phyloP scores from a whole-genome alignment of 1,140 invertebrate species.

The Vollenhovia emeryi region DNA sequence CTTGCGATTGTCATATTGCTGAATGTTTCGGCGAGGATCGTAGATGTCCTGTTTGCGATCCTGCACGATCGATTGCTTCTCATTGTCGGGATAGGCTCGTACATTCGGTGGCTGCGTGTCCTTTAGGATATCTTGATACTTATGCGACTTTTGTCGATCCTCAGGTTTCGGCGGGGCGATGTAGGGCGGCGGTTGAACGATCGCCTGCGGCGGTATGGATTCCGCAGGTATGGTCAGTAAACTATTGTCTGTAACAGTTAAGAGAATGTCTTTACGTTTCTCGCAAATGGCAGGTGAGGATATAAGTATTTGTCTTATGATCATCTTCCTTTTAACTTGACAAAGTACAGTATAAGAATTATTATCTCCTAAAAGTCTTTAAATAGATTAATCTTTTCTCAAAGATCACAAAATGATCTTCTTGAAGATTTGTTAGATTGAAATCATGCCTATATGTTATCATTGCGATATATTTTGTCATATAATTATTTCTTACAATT shows the following conservation, averaged over 20 bases:
- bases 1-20: conserved; percentile 39
- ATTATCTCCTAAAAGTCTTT: conserved; percentile 5
- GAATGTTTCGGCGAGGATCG: conserved; percentile 19
- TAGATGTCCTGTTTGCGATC: conserved; percentile 39
- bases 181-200: conserved; percentile 76
- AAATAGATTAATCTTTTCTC: neutral
- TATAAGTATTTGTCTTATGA: neutral
- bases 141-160: conserved; percentile 68
- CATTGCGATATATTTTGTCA: conserved; percentile 14
- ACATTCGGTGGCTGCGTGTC: conserved; percentile 39
- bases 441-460: conserved; percentile 29
- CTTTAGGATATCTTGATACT: conserved; percentile 67
- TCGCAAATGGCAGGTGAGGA: neutral
- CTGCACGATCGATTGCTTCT: conserved; percentile 45
- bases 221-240: conserved; percentile 77
- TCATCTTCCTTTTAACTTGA: neutral
- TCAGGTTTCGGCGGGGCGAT: conserved; percentile 71
- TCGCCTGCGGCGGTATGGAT: conserved; percentile 72
- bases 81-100: conserved; percentile 32
- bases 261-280: neutral
- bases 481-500: conserved; percentile 2
- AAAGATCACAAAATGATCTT: neutral
- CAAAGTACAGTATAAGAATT: conserved; percentile 1
- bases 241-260: conserved; percentile 81
- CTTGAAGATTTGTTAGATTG: conserved; percentile 4